Base-by-base conservation (phyloP, 2,888 invertebrate species). In the Griposia aprilina region DNA sequence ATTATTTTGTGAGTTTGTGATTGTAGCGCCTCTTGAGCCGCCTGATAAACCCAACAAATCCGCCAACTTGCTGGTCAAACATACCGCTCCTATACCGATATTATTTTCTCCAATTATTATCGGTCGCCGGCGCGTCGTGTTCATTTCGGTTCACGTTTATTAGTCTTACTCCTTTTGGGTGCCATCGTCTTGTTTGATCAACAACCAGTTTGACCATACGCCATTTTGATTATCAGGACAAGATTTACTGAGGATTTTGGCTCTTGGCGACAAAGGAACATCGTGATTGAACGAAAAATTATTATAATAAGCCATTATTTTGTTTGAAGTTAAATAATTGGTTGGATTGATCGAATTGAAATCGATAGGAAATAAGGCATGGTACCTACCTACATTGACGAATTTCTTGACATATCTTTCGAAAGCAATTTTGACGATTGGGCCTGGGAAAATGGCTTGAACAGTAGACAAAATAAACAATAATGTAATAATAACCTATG, bases 101-200 rank as follows among this genome's bases (percentile, higher is more conserved):
- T 82, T 67, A 71, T 79, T 84, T 80, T 81, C 69, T 73, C 87
- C 85, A 87, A 85, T 87, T 83, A 87, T 84, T 81, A 81, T 78
- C 78, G 62, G 48, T 41, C 30, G 66, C 81, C 72, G 71, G 69
- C 45, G 80, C 57, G 52, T 86, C 68, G 81, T 77, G 77, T 78
- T 80, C 79, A 81, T 83, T 86, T 81, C 52, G 62, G 70, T 78
- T 57, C 76, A 78, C 75, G 70, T 81, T 76, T 87, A 80, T 81
- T 79, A 76, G 82, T 78, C 77, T 80, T 77, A 30, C 75, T 79
- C 62, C 76, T 82, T 85, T 87, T 87, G 63, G 74, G 52, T 30
- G 15, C 70, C 60, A 41, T 69, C 68, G 60, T 76, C 79, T 72
- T 74, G 87, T 81, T 82, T 86, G 81, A 83, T 85, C 80, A 85